Base-by-base conservation (phyloP, 2,113 vertebrate species). In the Ceuthmochares aereus region DNA sequence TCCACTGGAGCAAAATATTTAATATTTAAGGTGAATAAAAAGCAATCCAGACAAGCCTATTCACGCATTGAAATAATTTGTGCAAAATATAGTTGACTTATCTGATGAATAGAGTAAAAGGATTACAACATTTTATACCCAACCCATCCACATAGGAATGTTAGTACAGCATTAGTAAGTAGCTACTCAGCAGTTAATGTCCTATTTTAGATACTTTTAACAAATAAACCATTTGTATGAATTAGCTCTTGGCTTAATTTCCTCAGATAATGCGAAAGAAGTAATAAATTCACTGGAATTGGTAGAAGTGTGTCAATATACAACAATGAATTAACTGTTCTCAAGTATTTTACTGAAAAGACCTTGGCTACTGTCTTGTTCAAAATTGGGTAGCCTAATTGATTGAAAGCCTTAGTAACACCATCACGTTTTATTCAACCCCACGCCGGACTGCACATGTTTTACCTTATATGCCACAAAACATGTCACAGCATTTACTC, bases 11-110 rank as follows among this genome's bases (percentile, higher is more conserved):
- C 18, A 84, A 95, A 95, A 91, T 82, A 87, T 78, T 76, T 76
- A 72, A 68, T 88, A 86, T 81, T 75, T 82, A 75, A 52, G 36
- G 40, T 79, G 66, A 94, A 91, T 43, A 75, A 89, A 87, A 87
- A 79, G 62, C 18, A 89, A 64, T 82, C 87, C 11, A 52, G 54
- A 58, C 20, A 79, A 87, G 40, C 27, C 36, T 75, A 68, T 52
- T 86, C n/a, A 78, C 52, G 86, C 32, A 62, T 2, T 12, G 47
- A 88, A 95, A 86, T 67, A 84, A 87, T 40, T 23, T 4, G 0
- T 79, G 73, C 40, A 74, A 95, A 95, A 85, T 64, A 62, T 22
- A 75, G 27, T 17, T 85, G 36, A 68, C 14, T 84, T 89, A 47
- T 47, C 64, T 64, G 66, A 72, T 89, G 36, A 91, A 91, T 21